These are phyloP conservation scores for Urocyon cinereoargenteus DNA, from an alignment of 2,797 vertebrate species.

Conservation along the genomic window DNA sequence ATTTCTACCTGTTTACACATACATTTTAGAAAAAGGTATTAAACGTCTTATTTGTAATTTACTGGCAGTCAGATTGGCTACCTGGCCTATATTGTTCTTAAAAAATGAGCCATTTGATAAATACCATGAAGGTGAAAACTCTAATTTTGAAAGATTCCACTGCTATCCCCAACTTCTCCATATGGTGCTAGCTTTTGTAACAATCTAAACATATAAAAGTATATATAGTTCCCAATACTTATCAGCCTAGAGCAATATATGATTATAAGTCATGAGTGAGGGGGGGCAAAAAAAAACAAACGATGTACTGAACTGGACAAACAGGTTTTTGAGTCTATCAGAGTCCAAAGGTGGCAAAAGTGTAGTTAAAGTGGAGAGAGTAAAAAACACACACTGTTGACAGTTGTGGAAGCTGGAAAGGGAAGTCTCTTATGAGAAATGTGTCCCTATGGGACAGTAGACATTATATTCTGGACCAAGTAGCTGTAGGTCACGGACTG, in stretches of 20 bases:
- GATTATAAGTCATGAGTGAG: background rate
- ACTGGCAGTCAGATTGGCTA: background rate
- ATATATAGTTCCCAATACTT: constrained; percentile 29
- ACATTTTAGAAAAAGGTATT: background rate
- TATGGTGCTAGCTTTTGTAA: background rate
- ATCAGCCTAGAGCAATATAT: background rate
- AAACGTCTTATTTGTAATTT: background rate
- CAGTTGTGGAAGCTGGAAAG: constrained; percentile 5
- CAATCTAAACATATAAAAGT: constrained; percentile 26
- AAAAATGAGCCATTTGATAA: background rate
- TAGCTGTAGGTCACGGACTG: background rate
- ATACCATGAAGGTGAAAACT: background rate
- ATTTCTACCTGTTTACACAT: background rate
- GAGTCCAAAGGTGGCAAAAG: constrained; percentile 66
- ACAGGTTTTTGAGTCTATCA: constrained; percentile 80
- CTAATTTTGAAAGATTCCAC: background rate
- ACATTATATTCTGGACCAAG: background rate
- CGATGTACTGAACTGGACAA: constrained; percentile 69
- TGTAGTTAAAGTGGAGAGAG: constrained; percentile 52
- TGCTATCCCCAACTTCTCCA: background rate
- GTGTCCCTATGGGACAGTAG: background rate
- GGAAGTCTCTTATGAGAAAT: background rate
- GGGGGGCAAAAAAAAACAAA: constrained; percentile 69
- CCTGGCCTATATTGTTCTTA: background rate
- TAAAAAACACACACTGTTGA: constrained; percentile 64